Evolutionary conservation across 2,113 vertebrate species (phyloP).

Genomic region (Aramus guarauna): DNA sequence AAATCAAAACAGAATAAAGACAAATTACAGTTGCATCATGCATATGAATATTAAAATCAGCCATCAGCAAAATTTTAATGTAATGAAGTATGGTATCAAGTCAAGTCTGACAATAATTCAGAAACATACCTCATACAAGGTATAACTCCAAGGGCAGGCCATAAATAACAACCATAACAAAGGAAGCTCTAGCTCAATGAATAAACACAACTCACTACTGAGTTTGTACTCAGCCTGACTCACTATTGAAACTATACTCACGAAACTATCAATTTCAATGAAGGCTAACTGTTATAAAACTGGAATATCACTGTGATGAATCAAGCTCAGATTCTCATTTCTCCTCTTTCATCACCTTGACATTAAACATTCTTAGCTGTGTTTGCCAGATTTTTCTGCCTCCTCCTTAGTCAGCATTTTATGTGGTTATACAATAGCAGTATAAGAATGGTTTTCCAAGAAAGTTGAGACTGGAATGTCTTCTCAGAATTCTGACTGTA

Average conservation of each 20-base stretch:
- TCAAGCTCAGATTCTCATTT: not conserved
- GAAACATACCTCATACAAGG: not conserved
- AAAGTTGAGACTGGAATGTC: not conserved
- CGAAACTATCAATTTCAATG: not conserved
- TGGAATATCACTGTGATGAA: not conserved
- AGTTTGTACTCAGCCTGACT: not conserved
- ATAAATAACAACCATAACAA: not conserved
- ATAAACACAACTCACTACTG: not conserved
- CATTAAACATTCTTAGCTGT: not conserved
- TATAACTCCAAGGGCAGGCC: not conserved
- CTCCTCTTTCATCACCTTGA: not conserved
- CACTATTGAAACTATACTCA: not conserved
- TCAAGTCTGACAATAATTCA: not conserved
- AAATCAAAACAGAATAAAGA: constrained; percentile 13
- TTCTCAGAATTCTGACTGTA: not conserved
- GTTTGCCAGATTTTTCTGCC: not conserved
- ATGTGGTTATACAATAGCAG: not conserved
- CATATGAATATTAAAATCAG: constrained; percentile 7
- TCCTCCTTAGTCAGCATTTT: not conserved
- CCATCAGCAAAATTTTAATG: not conserved
- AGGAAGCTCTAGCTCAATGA: not conserved
- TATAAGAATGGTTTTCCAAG: not conserved
- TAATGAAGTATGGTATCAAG: not conserved
- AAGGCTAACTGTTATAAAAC: not conserved
- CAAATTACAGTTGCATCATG: not conserved